Evolutionary conservation across 1,140 invertebrate species (phyloP), one percentile per base, ranked within the genome.

Genomic region (Protaetia brevitarsis): DNA sequence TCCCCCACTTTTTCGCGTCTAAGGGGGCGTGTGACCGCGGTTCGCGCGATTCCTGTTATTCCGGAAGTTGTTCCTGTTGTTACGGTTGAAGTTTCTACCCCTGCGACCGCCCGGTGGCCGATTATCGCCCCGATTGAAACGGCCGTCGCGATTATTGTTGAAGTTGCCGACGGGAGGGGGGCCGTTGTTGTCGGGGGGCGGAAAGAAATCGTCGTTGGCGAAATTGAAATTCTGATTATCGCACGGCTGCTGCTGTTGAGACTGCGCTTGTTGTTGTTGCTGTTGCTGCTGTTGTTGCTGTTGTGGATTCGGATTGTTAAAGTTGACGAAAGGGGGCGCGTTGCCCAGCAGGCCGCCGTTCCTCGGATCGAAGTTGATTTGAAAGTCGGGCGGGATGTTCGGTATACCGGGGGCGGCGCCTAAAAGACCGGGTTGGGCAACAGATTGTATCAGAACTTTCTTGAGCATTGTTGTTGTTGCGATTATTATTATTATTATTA

Each of bases 361-460:
- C 29, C 75, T 65, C 4, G 74, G 75, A 62, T 76, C 73, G 57
- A 77, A 78, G 59, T 74, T 73, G 10, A 78, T 74, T 3, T 66
- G 75, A 34, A 75, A 77, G 29, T 78, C 76, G 28, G 37, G 63
- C 1, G 64, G 71, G 6, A 74, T 13, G 29, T 73, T 73, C 1
- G 73, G 71, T 26, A 76, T 71, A 2, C 72, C 73, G 2, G 77
- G 77, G 0, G 74, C 75, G 1, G 75, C 71, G n/a, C 77, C 77
- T 31, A 78, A 58, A 16, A 78, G 60, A 13, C 77, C 76, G 51
- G 72, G 76, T 27, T 74, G 72, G 6, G 68, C 56, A 2, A 70
- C 64, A 28, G 60, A 66, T 37, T 68, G 69, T 8, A 27, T 57
- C 66, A 71, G n/a, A n/a, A n/a, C n/a, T n/a, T n/a, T n/a, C n/a